Evolutionary conservation across 1,140 invertebrate genomes (phyloP), one percentile per base, ranked within the genome.

Genomic region (Propsilocerus akamusi): DNA sequence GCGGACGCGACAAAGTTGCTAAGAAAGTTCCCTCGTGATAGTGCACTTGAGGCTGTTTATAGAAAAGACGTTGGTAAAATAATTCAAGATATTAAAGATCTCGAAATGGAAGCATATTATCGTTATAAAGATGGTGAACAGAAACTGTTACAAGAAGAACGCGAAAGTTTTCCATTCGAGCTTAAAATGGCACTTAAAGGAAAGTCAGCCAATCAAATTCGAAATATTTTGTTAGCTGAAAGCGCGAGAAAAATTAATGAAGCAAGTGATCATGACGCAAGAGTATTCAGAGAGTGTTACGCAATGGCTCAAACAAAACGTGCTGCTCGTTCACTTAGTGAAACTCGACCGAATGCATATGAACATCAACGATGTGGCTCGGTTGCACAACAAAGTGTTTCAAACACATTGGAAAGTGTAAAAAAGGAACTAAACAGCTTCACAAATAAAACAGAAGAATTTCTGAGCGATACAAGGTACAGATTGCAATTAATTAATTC

Each of bases 131-230:
- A 41, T 20, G 34, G 34, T 6, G 34, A 41, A 17, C 34, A 20
- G 1, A 20, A 20, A 41, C 17, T 41, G 34, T 8, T 41, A 2
- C 12, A 41, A 41, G 34, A 41, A 17, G 34, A 41, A 17, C 34
- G 34, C 17, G 34, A 41, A 41, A 41, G 22, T 41, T 41, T 41
- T 17, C 12, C 34, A 20, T 17, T 41, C 49, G 69, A 72, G 55
- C 60, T 76, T 22, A 70, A 65, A 55, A 72, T 62, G 57, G 69
- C 68, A 54, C 63, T 83, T 22, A 70, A 72, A 52, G 81, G 80
- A 37, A 83, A 80, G 68, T 84, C 82, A 3, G 81, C 81, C 8
- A 78, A 72, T 57, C 72, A 73, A 25, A 85, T 85, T 54, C 78
- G 78, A 58, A 72, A 74, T 54, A 75, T 77, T 5, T 59, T 86